These are phyloP conservation scores for Athalia rosae DNA, from an alignment of 2,888 invertebrate species.

Conservation along the genomic window DNA sequence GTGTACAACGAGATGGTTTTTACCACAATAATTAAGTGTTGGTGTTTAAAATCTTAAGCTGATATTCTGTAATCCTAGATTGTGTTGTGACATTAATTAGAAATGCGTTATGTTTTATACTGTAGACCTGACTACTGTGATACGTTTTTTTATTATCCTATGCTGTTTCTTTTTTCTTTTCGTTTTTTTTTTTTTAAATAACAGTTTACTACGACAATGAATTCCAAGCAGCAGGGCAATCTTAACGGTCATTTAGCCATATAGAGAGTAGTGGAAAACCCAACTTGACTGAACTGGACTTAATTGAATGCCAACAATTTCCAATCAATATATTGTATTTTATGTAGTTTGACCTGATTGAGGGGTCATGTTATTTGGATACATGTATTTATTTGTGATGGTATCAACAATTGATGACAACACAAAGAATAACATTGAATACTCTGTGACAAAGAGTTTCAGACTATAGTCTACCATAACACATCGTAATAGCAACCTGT, in stretches of 20 bases:
- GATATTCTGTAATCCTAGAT: too few species aligned
- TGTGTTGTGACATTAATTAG: neutral
- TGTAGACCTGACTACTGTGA: neutral
- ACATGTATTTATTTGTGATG: neutral
- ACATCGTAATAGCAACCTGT: conserved; percentile 28
- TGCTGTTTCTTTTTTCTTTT: neutral
- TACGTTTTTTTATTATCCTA: conserved; percentile 6
- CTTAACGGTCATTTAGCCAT: conserved; percentile 34
- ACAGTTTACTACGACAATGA: neutral
- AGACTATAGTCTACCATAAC: neutral
- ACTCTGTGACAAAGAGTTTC: conserved; percentile 25
- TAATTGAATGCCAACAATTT: too few species aligned
- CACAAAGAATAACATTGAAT: conserved; percentile 40
- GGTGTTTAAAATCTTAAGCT: too few species aligned
- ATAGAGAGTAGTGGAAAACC: neutral
- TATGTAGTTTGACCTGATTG: conserved; percentile 29
- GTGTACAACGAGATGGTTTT: too few species aligned
- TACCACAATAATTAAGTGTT: too few species aligned
- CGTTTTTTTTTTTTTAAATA: neutral
- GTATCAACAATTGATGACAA: conserved; percentile 13
- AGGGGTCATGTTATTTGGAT: neutral
- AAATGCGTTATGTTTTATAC: neutral
- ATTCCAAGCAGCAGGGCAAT: conserved; percentile 11
- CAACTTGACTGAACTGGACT: too few species aligned
- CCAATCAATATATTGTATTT: too few species aligned